phyloP scores from a whole-genome alignment of 92 coral and sea anemone genomes.

The Virgularia gustaviana region DNA sequence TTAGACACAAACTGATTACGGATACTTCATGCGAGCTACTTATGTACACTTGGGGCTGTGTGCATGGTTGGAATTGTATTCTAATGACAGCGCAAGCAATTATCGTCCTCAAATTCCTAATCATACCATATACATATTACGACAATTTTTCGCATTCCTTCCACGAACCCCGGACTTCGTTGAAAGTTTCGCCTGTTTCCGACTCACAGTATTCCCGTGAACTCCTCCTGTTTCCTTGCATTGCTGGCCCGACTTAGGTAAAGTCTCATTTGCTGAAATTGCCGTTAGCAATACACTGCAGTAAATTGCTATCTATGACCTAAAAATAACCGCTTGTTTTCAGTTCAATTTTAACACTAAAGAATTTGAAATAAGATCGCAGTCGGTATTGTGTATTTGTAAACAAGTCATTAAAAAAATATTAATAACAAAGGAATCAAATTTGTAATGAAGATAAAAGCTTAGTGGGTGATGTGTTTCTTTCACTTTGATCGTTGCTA shows the following conservation, averaged over 20 bases:
- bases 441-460: neutral
- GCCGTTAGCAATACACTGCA: neutral
- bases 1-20: slow-evolving; percentile 9
- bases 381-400: slow-evolving; percentile 1
- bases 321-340: slow-evolving; percentile 18
- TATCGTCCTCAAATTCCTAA: slow-evolving; percentile 39
- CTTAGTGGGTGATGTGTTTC: neutral
- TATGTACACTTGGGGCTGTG: slow-evolving; percentile 30
- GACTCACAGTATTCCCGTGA: neutral
- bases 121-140: slow-evolving; percentile 35
- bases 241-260: neutral
- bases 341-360: neutral
- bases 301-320: slow-evolving; percentile 9
- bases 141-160: slow-evolving; percentile 28
- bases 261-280: neutral
- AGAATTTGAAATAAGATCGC: slow-evolving; percentile 1
- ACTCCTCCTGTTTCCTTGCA: too few relatives aligned
- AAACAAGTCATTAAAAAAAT: slow-evolving; percentile 22
- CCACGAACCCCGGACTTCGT: neutral
- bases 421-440: neutral
- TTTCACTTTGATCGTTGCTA: too few relatives aligned
- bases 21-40: neutral
- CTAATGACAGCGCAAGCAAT: slow-evolving; percentile 44
- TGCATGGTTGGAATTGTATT: slow-evolving; percentile 41
- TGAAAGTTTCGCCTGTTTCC: neutral